Conservation (phyloP, 2,888 invertebrate species). For the Dynastes grantii region DNA sequence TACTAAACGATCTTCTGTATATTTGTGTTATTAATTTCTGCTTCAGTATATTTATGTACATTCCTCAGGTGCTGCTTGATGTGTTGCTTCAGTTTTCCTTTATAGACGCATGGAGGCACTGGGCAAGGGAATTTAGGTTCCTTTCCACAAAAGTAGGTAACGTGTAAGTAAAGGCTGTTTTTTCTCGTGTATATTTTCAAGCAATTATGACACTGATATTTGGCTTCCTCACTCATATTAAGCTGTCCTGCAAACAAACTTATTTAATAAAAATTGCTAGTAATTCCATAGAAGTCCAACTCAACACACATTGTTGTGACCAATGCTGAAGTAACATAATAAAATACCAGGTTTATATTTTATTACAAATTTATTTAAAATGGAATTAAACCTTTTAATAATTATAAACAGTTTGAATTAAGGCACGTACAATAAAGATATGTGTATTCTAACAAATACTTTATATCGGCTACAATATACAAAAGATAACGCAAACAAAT, state of each 20-base stretch:
- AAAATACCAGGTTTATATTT: background rate
- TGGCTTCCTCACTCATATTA: background rate
- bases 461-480: conserved; percentile 1
- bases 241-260: conserved; percentile 10
- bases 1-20: conserved; percentile 25
- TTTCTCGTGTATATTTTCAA: conserved; percentile 54
- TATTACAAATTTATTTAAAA: background rate
- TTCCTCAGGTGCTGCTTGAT: conserved; percentile 54
- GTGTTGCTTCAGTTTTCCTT: conserved; percentile 57
- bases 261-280: background rate
- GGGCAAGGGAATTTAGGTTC: conserved; percentile 61
- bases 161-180: conserved; percentile 55
- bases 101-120: conserved; percentile 56
- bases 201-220: conserved; percentile 63
- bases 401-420: conserved; percentile 20
- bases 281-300: background rate
- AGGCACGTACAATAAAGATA: conserved; percentile 32
- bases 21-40: background rate
- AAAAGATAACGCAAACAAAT: conserved; percentile 19
- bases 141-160: conserved; percentile 60
- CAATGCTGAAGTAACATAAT: conserved; percentile 1
- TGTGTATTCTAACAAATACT: conserved; percentile 27
- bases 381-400: conserved; percentile 4
- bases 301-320: conserved; percentile 3
- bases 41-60: conserved; percentile 47